A percentile compares a stretch with the other conserved stretches of the same genome.
Evolutionary conservation across 1,140 invertebrate genomes (phyloP).

Genomic region (Drosophila equinoxialis): DNA sequence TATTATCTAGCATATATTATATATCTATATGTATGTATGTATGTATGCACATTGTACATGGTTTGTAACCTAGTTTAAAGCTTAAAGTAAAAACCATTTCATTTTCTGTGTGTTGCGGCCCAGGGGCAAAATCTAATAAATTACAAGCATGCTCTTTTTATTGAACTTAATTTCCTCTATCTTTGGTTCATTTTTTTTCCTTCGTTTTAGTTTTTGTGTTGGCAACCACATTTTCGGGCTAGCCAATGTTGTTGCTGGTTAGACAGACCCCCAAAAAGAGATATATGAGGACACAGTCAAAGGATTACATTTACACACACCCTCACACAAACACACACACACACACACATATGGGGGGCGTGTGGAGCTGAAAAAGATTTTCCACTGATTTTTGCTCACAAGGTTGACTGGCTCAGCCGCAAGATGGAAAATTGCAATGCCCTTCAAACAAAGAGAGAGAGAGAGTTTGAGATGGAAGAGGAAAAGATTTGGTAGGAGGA

Average conservation of each 20-base stretch:
- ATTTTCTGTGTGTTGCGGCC: slow-evolving; percentile 1
- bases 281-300: slow-evolving; percentile 71
- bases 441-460: slow-evolving; percentile 29
- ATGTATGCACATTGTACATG: background rate
- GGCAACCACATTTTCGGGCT: slow-evolving; percentile 60
- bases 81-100: slow-evolving; percentile 14
- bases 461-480: background rate
- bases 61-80: background rate
- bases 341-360: background rate
- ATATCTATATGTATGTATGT: background rate
- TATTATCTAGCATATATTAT: background rate
- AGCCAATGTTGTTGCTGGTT: slow-evolving; percentile 22
- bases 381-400: slow-evolving; percentile 43
- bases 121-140: slow-evolving; percentile 53
- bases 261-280: slow-evolving; percentile 68
- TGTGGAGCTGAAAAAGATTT: slow-evolving; percentile 23
- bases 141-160: slow-evolving; percentile 70
- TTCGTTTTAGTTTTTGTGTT: slow-evolving; percentile 1
- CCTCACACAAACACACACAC: slow-evolving; percentile 1
- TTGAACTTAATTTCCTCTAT: slow-evolving; percentile 79
- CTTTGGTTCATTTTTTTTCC: background rate
- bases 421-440: slow-evolving; percentile 54
- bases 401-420: slow-evolving; percentile 41
- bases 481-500: slow-evolving; percentile 41
- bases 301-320: slow-evolving; percentile 64